These are phyloP conservation scores for Porites australiensis DNA, from an alignment of 64 coral and sea anemone species.

Conservation along the genomic window DNA sequence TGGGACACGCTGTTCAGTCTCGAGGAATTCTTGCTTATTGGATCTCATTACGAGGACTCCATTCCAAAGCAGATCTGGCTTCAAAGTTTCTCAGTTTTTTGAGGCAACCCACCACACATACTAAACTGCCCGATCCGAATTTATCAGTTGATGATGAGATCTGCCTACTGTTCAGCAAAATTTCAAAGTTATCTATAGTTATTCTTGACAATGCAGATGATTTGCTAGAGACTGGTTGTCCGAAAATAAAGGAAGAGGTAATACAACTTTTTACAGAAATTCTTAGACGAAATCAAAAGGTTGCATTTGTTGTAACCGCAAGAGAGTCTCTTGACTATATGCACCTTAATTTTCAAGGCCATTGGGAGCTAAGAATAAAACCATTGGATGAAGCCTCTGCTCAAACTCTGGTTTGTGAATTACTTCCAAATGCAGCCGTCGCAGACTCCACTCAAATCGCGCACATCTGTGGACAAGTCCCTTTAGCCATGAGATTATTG, in stretches of 20 bases:
- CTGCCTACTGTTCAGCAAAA: not conserved
- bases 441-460: not conserved
- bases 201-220: slow-evolving; percentile 59
- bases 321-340: no score
- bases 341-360: not conserved
- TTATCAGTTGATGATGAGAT: not conserved
- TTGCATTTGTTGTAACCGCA: no score
- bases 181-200: not conserved
- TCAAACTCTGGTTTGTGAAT: not conserved
- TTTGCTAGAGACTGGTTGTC: not conserved
- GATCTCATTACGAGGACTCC: no score
- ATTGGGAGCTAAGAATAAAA: not conserved
- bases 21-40: no score
- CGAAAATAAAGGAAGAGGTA: no score
- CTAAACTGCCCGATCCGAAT: not conserved
- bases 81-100: not conserved
- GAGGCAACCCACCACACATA: not conserved
- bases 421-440: not conserved
- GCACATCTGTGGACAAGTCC: not conserved
- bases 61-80: slow-evolving; percentile 11
- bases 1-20: no score
- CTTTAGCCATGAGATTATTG: not conserved
- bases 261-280: no score
- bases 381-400: not conserved
- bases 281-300: no score